Base-by-base conservation (phyloP, 2,888 invertebrate species). In the Drosophila recens region DNA sequence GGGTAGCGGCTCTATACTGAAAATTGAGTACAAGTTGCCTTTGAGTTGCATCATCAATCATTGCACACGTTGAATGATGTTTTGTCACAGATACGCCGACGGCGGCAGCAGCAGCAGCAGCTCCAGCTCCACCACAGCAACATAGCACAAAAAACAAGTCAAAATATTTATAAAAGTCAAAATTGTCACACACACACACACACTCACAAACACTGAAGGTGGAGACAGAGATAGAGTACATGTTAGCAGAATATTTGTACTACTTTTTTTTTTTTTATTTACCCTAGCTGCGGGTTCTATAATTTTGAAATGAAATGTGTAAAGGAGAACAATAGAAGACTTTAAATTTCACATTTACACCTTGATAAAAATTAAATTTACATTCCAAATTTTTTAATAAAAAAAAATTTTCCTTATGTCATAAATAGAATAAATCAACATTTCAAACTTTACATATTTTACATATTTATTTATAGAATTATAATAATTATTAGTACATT, bases 111-210 rank as follows among this genome's bases (percentile, higher is more conserved):
- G 33, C 61, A 59, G 23, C 61, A 66, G 27, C 62, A 48, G 6
- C 63, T 45, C 13, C 53, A 33, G 1, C 49, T 2, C 11, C 30
- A 33, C 13, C 33, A 20, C 20, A 58, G 51, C 52, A 67, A 40
- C 61, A 75, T 40, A 51, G 57, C 15, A 63, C 51, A 67, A 51
- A 68, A 71, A 82, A 66, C 82, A 79, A 90, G 90, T 87, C 86
- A 87, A 87, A 87, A 87, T 87, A 87, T 87, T 87, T 90, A 90
- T 90, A 86, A 87, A 90, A 88, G 89, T 90, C 90, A 75, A 87
- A 90, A 87, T 87, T 83, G 89, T 88, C 87, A 79, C 78, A 87
- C 70, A 71, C 58, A 51, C 58, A 51, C 45, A 75, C 56, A 74
- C 27, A 27, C 27, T 5, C 38, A 57, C 36, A 45, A 10, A 49